Conservation (phyloP, 2,113 vertebrate species). For the Corythaeola cristata region DNA sequence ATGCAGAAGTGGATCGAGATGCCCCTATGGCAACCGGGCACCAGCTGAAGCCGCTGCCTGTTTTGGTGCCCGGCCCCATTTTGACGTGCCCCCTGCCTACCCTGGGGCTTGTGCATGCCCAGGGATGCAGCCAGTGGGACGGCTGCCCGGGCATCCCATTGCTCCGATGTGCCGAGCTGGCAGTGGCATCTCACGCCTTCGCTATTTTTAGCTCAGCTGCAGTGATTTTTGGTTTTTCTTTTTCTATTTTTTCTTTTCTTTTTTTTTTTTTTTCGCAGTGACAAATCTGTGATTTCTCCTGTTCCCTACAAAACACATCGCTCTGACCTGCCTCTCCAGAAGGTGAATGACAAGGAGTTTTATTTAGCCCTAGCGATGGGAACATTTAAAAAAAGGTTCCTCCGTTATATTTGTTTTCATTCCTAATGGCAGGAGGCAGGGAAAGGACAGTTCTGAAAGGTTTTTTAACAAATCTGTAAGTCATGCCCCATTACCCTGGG, state of each 20-base stretch:
- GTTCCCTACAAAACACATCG: neutral
- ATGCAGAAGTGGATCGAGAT: neutral
- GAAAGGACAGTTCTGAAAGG: conserved; percentile 58
- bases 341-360: conserved; percentile 74
- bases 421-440: conserved; percentile 69
- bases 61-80: neutral
- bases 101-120: accelerated
- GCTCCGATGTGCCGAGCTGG: neutral
- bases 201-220: conserved; percentile 12
- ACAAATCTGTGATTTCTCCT: conserved; percentile 39
- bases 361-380: conserved; percentile 63
- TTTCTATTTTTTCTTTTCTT: neutral
- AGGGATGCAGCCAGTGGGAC: neutral
- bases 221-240: neutral
- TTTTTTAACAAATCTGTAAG: conserved; percentile 62
- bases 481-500: conserved; percentile 49
- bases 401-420: conserved; percentile 54
- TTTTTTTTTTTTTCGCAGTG: neutral
- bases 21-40: accelerated
- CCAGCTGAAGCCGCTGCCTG: neutral
- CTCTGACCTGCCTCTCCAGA: conserved; percentile 62
- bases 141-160: accelerated
- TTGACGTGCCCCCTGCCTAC: accelerated
- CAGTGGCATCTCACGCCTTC: neutral
- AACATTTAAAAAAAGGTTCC: conserved; percentile 26